Conservation (phyloP, 1,140 invertebrate species). For the Drosophila sp. region DNA sequence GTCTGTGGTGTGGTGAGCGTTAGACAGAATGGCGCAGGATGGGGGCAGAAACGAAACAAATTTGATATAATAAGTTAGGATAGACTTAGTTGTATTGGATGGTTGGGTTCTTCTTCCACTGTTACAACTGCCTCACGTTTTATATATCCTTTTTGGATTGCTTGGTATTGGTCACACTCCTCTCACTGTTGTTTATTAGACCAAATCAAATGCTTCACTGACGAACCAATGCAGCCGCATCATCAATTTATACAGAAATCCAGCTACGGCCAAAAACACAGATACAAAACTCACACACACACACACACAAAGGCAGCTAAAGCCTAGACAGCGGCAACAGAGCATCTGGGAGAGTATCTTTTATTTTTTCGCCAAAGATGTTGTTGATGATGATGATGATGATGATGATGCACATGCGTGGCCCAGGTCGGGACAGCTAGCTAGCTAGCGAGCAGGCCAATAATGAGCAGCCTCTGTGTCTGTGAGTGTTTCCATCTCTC, state of each 20-base stretch:
- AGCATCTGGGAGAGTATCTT: slow-evolving; percentile 50
- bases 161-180: slow-evolving; percentile 41
- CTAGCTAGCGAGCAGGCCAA: slow-evolving; percentile 61
- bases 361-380: slow-evolving; percentile 20
- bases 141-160: slow-evolving; percentile 58
- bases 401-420: slow-evolving; percentile 69
- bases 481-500: slow-evolving; percentile 20
- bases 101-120: slow-evolving; percentile 12
- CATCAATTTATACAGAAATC: slow-evolving; percentile 83
- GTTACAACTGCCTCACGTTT: slow-evolving; percentile 58
- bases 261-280: slow-evolving; percentile 46
- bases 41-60: slow-evolving; percentile 35
- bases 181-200: slow-evolving; percentile 80
- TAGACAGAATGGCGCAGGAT: not conserved
- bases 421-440: slow-evolving; percentile 29
- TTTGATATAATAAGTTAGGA: slow-evolving; percentile 37
- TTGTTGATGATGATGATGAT: slow-evolving; percentile 20
- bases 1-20: slow-evolving; percentile 59
- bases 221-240: slow-evolving; percentile 78
- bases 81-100: slow-evolving; percentile 3
- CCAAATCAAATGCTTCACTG: slow-evolving; percentile 83
- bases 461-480: slow-evolving; percentile 51
- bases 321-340: slow-evolving; percentile 3
- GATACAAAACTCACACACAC: slow-evolving; percentile 24
- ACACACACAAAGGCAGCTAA: not conserved